Conservation (phyloP, 2,888 invertebrate genomes). For the Luperina nickerlii region DNA sequence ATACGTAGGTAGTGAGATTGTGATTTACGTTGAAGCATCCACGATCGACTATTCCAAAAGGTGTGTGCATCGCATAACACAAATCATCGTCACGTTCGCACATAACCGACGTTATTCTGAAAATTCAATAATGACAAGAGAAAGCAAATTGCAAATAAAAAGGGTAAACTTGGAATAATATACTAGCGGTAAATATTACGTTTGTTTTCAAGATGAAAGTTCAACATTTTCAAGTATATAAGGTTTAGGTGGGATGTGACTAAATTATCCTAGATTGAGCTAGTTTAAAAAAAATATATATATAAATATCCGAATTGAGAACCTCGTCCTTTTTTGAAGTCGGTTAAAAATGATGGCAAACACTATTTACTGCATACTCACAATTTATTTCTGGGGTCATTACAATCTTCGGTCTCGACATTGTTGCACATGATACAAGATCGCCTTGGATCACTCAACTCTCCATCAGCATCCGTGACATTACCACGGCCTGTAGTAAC, state of each 20-base stretch:
- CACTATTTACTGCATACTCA: slow-evolving; percentile 67
- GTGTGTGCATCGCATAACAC: slow-evolving; percentile 84
- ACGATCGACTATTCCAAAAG: slow-evolving; percentile 83
- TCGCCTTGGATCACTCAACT: slow-evolving; percentile 59
- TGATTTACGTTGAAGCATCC: slow-evolving; percentile 81
- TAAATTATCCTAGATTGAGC: not conserved
- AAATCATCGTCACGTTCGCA: slow-evolving; percentile 78
- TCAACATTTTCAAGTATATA: not conserved
- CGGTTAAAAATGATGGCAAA: not conserved
- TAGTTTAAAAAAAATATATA: not conserved
- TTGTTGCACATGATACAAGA: slow-evolving; percentile 83
- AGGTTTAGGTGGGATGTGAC: not conserved
- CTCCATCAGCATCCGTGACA: slow-evolving; percentile 38
- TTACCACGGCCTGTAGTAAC: slow-evolving; percentile 24
- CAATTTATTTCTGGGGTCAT: slow-evolving; percentile 78
- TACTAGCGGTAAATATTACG: not conserved
- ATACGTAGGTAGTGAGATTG: slow-evolving; percentile 80
- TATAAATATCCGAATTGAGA: no score
- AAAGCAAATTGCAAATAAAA: slow-evolving; percentile 57
- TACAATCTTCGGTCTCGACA: slow-evolving; percentile 74
- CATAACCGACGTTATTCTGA: slow-evolving; percentile 76
- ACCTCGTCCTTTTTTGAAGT: no score
- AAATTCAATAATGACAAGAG: slow-evolving; percentile 63
- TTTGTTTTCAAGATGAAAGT: not conserved
- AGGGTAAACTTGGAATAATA: slow-evolving; percentile 9